phyloP scores from a whole-genome alignment of 2,113 vertebrate species.

The Salvelinus alpinus region DNA sequence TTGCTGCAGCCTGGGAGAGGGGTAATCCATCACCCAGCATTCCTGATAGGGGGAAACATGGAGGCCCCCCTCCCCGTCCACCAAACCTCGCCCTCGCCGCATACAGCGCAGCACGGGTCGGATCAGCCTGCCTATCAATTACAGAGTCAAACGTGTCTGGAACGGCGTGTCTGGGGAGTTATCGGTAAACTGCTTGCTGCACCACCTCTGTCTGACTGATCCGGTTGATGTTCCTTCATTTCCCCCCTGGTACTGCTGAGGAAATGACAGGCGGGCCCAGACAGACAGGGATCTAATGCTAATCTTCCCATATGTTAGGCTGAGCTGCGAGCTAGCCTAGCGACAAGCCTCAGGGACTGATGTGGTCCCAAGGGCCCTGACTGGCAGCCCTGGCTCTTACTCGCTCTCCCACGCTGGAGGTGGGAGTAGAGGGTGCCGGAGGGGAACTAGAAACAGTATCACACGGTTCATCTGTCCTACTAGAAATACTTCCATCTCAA shows the following conservation, averaged over 20 bases:
- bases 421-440: neutral
- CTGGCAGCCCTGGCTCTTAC: constrained; percentile 8
- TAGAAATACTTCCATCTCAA: too few relatives aligned
- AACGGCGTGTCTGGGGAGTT: constrained; percentile 1
- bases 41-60: constrained; percentile 36
- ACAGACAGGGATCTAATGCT: constrained; percentile 30
- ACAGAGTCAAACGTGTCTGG: constrained; percentile 22
- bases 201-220: constrained; percentile 6
- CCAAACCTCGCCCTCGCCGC: neutral
- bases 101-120: neutral
- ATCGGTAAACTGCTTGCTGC: constrained; percentile 1
- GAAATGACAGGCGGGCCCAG: constrained; percentile 19
- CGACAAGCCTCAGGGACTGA: constrained; percentile 39
- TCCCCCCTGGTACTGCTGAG: neutral
- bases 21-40: constrained; percentile 56
- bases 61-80: neutral
- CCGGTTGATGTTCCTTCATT: constrained; percentile 1
- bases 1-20: constrained; percentile 23
- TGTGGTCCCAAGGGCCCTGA: constrained; percentile 25
- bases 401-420: too few relatives aligned
- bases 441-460: neutral
- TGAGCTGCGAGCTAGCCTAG: constrained; percentile 19
- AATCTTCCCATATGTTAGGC: constrained; percentile 24
- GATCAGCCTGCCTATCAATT: constrained; percentile 1
- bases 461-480: neutral